phyloP scores from a whole-genome alignment of 2,888 invertebrate genomes.

The Rhamnusium bicolor region DNA sequence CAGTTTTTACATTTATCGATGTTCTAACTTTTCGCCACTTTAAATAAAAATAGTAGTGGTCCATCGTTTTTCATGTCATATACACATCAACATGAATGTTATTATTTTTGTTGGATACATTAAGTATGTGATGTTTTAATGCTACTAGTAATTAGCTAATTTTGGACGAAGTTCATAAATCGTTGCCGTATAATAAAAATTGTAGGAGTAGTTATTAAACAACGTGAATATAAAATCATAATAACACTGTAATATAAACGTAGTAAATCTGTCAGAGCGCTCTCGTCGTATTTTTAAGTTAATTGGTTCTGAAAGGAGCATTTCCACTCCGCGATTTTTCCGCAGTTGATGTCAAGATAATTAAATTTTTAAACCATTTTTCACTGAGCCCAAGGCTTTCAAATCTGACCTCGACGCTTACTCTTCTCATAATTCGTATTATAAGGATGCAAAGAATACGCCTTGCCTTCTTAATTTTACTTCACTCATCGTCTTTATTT shows the following conservation, averaged over 20 bases:
- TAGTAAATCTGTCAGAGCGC: slow-evolving; percentile 6
- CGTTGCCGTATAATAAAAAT: neutral
- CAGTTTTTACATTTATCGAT: no score
- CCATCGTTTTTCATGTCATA: no score
- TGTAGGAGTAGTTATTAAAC: neutral
- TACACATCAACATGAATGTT: no score
- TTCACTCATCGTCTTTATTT: neutral
- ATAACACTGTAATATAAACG: slow-evolving; percentile 9
- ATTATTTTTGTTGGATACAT: no score
- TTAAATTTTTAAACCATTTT: slow-evolving; percentile 69
- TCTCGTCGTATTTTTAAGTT: slow-evolving; percentile 62
- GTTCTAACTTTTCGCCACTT: no score
- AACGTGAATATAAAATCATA: slow-evolving; percentile 12
- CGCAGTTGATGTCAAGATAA: slow-evolving; percentile 68
- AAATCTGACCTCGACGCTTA: slow-evolving; percentile 26
- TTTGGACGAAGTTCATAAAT: neutral
- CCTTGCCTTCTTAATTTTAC: slow-evolving; percentile 28
- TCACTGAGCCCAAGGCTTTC: slow-evolving; percentile 49
- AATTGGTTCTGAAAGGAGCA: slow-evolving; percentile 68
- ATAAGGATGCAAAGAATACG: slow-evolving; percentile 31
- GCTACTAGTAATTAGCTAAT: neutral
- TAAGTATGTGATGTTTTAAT: neutral
- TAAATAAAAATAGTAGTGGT: no score
- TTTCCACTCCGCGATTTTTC: slow-evolving; percentile 68
- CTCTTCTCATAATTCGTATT: slow-evolving; percentile 44